Conservation (phyloP, 2,797 vertebrate genomes). For the Atherinosoma microstoma region DNA sequence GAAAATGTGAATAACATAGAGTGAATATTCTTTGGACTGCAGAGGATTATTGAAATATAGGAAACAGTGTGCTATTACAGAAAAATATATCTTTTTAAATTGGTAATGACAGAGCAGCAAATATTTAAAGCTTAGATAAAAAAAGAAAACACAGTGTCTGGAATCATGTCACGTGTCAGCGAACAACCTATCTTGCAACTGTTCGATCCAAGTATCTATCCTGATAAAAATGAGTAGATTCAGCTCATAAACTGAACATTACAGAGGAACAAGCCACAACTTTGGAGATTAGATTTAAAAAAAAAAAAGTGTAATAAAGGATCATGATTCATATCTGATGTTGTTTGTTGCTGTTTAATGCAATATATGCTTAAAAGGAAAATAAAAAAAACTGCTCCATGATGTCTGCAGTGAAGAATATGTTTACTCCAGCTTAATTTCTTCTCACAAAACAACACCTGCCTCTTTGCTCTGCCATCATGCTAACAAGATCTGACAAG, state of each 20-base stretch:
- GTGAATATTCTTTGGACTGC: not conserved
- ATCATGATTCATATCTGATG: not conserved
- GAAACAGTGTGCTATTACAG: not conserved
- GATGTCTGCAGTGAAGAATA: conserved; percentile 56
- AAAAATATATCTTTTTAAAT: not conserved
- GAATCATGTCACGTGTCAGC: not conserved
- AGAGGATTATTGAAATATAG: not conserved
- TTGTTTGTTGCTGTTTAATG: conserved; percentile 1
- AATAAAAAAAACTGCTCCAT: conserved; percentile 32
- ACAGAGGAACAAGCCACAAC: not conserved
- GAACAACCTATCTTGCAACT: not conserved
- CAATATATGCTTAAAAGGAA: conserved; percentile 28
- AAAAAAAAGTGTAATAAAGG: not conserved
- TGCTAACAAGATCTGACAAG: conserved; percentile 62
- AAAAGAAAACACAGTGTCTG: not conserved
- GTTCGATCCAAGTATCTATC: not conserved
- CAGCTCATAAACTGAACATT: not conserved
- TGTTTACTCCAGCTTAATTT: conserved; percentile 63
- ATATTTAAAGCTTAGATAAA: conserved; percentile 26
- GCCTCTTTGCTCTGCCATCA: conserved; percentile 55
- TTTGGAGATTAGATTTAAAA: conserved; percentile 12
- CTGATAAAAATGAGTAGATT: not conserved
- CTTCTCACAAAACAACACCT: conserved; percentile 71
- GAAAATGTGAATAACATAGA: conserved; percentile 13
- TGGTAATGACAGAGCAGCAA: conserved; percentile 12